phyloP scores from a whole-genome alignment of 1,140 invertebrate genomes.

The Brachionus paranguensis region DNA sequence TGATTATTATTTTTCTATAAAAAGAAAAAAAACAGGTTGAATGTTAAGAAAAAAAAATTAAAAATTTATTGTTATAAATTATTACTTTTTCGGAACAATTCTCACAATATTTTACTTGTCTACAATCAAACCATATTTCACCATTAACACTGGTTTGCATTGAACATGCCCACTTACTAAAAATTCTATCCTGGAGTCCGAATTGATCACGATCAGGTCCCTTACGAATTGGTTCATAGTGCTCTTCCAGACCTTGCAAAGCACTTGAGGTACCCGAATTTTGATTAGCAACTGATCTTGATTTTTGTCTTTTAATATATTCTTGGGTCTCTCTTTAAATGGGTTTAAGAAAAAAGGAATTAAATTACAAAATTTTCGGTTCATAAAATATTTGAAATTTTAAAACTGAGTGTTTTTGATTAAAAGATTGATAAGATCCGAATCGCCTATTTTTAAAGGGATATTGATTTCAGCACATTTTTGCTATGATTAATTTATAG shows the following conservation, averaged over 20 bases:
- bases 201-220: constrained; percentile 38
- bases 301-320: constrained; percentile 32
- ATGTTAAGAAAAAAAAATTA: too few relatives aligned
- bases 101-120: constrained; percentile 34
- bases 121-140: constrained; percentile 24
- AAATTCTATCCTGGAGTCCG: constrained; percentile 14
- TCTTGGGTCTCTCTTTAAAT: constrained; percentile 8
- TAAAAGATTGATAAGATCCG: too few relatives aligned
- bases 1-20: too few relatives aligned
- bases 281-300: constrained; percentile 19
- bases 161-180: constrained; percentile 37
- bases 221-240: constrained; percentile 34
- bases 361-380: too few relatives aligned
- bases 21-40: too few relatives aligned
- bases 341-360: not conserved
- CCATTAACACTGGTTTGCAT: constrained; percentile 26
- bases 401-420: too few relatives aligned
- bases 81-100: constrained; percentile 21
- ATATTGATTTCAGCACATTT: too few relatives aligned
- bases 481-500: too few relatives aligned
- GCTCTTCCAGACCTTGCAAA: constrained; percentile 23
- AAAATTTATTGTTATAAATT: too few relatives aligned
- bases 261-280: not conserved
- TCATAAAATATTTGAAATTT: too few relatives aligned
- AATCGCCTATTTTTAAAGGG: too few relatives aligned